Conservation (phyloP, 2,797 vertebrate genomes). For the Sphenodon punctatus region DNA sequence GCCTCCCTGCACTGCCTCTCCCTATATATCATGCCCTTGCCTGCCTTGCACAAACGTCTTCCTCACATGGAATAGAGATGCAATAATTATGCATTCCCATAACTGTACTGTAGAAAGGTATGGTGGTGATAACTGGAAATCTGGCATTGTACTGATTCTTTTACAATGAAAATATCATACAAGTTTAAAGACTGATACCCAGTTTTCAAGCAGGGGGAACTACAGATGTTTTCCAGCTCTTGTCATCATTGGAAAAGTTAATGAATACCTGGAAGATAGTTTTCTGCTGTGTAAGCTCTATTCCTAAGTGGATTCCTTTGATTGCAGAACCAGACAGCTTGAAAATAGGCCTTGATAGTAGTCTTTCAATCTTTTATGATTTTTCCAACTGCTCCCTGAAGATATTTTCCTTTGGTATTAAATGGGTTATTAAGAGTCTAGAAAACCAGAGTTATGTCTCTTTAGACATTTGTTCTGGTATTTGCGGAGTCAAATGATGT, state of each 20-base stretch:
- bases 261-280: background rate
- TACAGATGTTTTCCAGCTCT: background rate
- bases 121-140: background rate
- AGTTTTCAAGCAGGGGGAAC: background rate
- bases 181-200: background rate
- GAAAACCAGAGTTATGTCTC: background rate
- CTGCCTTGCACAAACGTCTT: no score
- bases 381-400: background rate
- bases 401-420: background rate
- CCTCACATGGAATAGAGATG: no score
- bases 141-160: background rate
- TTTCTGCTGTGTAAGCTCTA: background rate
- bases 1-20: no score
- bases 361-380: rapidly evolving
- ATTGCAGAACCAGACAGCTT: background rate
- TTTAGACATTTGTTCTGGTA: background rate
- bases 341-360: background rate
- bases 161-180: background rate
- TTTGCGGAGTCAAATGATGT: background rate
- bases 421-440: background rate
- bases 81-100: no score
- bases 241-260: background rate
- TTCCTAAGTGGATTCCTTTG: background rate
- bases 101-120: background rate
- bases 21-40: no score